A percentile compares a stretch with the other conserved stretches of the same genome.
These are phyloP conservation scores for Seriola quinqueradiata DNA, from an alignment of 2,113 vertebrate species.

Conservation along the genomic window DNA sequence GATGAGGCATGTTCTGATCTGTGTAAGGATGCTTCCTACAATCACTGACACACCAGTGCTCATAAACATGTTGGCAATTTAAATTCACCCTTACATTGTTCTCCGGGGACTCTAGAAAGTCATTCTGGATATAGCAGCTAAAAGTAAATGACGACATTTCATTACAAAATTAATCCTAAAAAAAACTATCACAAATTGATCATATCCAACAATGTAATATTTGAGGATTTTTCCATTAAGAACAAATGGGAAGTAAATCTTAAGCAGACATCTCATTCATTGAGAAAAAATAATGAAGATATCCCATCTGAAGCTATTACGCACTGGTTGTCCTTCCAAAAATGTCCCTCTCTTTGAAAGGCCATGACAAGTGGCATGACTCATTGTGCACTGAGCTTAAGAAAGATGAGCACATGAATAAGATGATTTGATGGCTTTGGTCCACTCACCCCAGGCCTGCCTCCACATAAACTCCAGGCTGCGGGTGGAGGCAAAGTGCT, in stretches of 20 bases:
- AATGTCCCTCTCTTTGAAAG: slow-evolving; percentile 27
- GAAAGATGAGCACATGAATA: slow-evolving; percentile 55
- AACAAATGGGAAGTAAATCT: slow-evolving; percentile 30
- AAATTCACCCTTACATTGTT: background rate
- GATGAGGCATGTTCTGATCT: background rate
- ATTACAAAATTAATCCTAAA: slow-evolving; percentile 10
- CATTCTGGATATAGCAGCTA: background rate
- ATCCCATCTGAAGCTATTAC: slow-evolving; percentile 7
- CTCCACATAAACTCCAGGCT: slow-evolving; percentile 99
- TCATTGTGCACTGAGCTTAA: slow-evolving; percentile 52
- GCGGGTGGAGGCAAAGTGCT: slow-evolving; percentile 93
- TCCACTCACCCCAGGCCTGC: slow-evolving; percentile 93
- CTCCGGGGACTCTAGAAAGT: background rate
- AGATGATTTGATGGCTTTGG: slow-evolving; percentile 17
- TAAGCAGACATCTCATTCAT: slow-evolving; percentile 34
- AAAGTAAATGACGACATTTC: background rate
- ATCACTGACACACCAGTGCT: background rate
- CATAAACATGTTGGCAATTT: background rate
- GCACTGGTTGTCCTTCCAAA: slow-evolving; percentile 26
- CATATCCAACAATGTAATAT: slow-evolving; percentile 19
- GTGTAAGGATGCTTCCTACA: background rate
- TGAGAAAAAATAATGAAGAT: slow-evolving; percentile 28
- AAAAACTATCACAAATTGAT: slow-evolving; percentile 13
- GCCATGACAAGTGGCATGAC: slow-evolving; percentile 29
- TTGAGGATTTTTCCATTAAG: slow-evolving; percentile 8